Conservation (phyloP, 2,888 invertebrate species). For the Matsumyia berberina region DNA sequence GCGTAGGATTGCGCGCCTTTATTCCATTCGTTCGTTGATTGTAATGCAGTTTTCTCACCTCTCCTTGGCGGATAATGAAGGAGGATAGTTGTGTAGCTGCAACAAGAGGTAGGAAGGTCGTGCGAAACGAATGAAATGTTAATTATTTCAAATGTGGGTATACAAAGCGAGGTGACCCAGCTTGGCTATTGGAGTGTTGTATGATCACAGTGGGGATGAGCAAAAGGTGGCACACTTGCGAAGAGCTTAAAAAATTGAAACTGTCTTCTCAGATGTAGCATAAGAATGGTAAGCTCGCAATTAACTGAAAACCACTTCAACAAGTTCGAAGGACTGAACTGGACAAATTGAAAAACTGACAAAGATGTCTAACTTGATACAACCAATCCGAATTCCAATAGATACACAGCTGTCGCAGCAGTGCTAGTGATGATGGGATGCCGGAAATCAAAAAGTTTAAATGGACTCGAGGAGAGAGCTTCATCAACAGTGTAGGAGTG, state of each 20-base stretch:
- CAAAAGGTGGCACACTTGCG: neutral
- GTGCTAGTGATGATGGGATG: too few relatives aligned
- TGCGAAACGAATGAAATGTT: conserved; percentile 11
- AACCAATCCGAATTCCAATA: too few relatives aligned
- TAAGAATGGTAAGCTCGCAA: too few relatives aligned
- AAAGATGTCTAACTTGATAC: too few relatives aligned
- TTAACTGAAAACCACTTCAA: too few relatives aligned
- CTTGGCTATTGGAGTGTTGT: neutral
- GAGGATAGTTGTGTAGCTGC: neutral
- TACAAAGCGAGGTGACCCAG: conserved; percentile 2
- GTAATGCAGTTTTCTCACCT: conserved; percentile 52
- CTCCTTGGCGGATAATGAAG: conserved; percentile 37
- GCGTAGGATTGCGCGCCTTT: conserved; percentile 64
- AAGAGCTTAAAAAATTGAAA: neutral
- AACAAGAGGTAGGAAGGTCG: conserved; percentile 35
- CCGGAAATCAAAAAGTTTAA: too few relatives aligned
- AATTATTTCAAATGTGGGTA: conserved; percentile 42
- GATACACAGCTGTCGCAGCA: too few relatives aligned
- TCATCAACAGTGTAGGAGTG: too few relatives aligned
- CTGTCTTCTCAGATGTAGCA: too few relatives aligned
- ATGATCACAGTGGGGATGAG: neutral
- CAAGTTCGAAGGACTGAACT: too few relatives aligned
- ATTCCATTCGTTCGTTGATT: conserved; percentile 50
- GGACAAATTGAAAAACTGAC: too few relatives aligned
- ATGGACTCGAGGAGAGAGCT: too few relatives aligned